Conservation (phyloP, 2,797 vertebrate species). For the Coregonus suidteri region DNA sequence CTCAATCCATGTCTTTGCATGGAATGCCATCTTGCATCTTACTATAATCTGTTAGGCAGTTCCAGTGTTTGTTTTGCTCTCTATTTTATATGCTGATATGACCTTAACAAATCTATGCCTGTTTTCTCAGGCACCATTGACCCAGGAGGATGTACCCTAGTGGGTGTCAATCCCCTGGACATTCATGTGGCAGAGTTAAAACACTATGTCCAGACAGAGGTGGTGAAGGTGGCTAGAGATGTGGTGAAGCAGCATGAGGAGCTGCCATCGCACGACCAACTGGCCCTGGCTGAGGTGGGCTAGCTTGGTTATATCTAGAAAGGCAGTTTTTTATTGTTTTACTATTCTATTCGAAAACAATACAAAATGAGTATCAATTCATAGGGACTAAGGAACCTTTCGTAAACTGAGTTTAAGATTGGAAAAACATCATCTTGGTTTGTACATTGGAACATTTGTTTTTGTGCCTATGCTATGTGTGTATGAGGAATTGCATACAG, state of each 20-base stretch:
- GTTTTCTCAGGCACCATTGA: neutral
- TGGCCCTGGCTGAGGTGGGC: conserved; percentile 82
- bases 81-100: neutral
- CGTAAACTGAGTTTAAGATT: neutral
- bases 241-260: conserved; percentile 85
- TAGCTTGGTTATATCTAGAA: neutral
- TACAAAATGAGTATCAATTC: neutral
- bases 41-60: no score
- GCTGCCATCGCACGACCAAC: conserved; percentile 80
- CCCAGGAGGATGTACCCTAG: conserved; percentile 40
- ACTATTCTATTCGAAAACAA: neutral
- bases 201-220: conserved; percentile 79
- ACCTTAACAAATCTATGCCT: neutral
- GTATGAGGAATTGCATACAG: neutral
- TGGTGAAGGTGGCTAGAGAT: conserved; percentile 83
- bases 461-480: neutral
- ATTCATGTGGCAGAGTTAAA: conserved; percentile 80
- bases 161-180: conserved; percentile 59
- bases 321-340: neutral
- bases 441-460: conserved; percentile 58
- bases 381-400: neutral
- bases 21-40: neutral
- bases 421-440: neutral
- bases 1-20: neutral
- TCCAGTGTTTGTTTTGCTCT: no score